A percentile compares a stretch with the other conserved stretches of the same genome.
Evolutionary conservation across 2,113 vertebrate species (phyloP).

Genomic region (Dromas ardeola): DNA sequence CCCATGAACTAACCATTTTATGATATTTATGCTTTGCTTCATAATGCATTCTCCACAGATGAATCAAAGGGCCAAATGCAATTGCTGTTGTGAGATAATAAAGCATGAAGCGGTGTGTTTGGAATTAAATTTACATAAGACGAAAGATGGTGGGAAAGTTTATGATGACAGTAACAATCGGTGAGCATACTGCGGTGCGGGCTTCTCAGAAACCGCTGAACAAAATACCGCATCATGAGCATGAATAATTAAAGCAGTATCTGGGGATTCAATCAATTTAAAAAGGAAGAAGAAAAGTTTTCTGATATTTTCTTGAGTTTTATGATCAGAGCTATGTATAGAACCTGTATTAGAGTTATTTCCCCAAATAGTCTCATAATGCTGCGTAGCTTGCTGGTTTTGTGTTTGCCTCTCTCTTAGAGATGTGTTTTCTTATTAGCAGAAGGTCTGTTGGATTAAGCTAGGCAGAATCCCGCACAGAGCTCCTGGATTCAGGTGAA

Average conservation of each 20-base stretch:
- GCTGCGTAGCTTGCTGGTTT: neutral
- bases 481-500: neutral
- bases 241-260: constrained; percentile 48
- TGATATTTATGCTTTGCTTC: constrained; percentile 79
- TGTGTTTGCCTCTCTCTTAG: neutral
- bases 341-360: neutral
- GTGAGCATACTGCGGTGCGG: neutral
- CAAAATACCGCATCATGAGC: neutral
- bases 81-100: constrained; percentile 78
- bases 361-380: neutral
- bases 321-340: neutral
- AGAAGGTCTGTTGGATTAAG: neutral
- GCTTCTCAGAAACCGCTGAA: constrained; percentile 28
- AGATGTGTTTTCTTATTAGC: neutral
- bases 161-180: constrained; percentile 52
- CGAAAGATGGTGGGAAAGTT: constrained; percentile 71
- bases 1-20: constrained; percentile 80
- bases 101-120: constrained; percentile 76
- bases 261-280: constrained; percentile 41
- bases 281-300: constrained; percentile 28
- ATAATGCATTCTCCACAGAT: constrained; percentile 81
- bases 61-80: constrained; percentile 79
- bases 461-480: neutral
- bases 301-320: neutral
- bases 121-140: constrained; percentile 80